Percentiles rank a stretch among this genome's conserved stretches.
Evolutionary conservation across 2,113 vertebrate species (phyloP).

Genomic region (Paradoxurus hermaphroditus): DNA sequence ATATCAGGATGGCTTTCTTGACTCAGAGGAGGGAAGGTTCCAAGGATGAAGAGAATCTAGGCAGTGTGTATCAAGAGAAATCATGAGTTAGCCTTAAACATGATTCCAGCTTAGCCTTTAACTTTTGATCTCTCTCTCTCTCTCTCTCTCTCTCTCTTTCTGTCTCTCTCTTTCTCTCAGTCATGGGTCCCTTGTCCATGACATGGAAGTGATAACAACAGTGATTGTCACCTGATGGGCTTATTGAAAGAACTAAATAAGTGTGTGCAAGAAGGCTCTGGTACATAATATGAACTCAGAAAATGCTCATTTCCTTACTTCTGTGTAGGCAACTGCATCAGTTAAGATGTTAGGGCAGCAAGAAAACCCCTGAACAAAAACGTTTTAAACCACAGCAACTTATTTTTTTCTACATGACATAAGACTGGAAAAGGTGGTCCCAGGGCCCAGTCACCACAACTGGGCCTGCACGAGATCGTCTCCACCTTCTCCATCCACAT

Average conservation of each 20-base stretch:
- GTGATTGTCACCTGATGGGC: not conserved
- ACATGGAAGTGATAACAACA: not conserved
- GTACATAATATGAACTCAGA: too few species aligned
- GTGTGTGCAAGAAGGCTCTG: not conserved
- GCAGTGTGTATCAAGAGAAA: not conserved
- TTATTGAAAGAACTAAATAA: not conserved
- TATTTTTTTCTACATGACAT: not conserved
- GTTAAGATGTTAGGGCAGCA: not conserved
- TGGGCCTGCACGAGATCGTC: not conserved
- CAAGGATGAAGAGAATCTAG: not conserved
- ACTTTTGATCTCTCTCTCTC: not conserved
- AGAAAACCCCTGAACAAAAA: not conserved
- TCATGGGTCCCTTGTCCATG: not conserved
- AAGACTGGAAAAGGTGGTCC: not conserved
- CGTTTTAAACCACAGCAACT: not conserved
- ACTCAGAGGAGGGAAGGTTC: not conserved
- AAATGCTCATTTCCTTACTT: not conserved
- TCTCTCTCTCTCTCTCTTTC: not conserved
- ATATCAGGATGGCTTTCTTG: not conserved
- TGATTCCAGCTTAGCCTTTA: not conserved
- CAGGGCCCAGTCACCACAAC: not conserved
- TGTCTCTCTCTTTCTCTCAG: not conserved
- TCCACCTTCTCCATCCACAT: not conserved
- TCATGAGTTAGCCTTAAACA: rapidly evolving
- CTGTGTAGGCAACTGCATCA: not conserved